A percentile compares a stretch with the other conserved stretches of the same genome.
Conservation (phyloP, 30 jellyfish, hydroid and myxozoan species). For the Pelagia noctiluca region DNA sequence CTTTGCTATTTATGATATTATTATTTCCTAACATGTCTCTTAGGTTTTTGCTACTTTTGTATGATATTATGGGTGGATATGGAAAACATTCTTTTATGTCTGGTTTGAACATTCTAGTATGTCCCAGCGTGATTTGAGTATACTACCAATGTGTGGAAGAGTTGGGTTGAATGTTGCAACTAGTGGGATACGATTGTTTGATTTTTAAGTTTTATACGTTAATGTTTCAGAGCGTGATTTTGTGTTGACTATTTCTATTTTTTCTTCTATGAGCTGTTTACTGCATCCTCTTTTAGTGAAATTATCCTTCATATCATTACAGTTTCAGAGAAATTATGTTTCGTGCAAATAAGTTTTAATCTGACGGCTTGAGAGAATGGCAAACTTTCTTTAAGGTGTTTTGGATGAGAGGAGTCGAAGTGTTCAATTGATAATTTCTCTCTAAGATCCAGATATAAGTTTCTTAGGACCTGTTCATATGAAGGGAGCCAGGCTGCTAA, state of each 20-base stretch:
- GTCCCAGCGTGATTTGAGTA: slow-evolving; percentile 8
- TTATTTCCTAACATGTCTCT: not conserved
- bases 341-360: no score
- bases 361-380: no score
- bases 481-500: no score
- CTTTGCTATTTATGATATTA: not conserved
- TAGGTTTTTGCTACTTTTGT: not conserved
- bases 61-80: not conserved
- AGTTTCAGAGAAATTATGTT: not conserved
- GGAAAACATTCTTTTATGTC: not conserved
- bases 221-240: slow-evolving; percentile 1
- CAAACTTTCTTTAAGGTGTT: no score
- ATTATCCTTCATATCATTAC: not conserved
- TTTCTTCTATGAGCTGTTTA: not conserved
- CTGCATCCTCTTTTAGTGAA: slow-evolving; percentile 3
- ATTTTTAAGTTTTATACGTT: not conserved
- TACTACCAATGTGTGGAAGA: not conserved
- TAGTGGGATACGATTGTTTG: slow-evolving; percentile 16
- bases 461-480: no score
- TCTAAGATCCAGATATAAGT: no score
- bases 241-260: not conserved
- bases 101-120: slow-evolving; percentile 11
- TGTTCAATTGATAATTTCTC: no score
- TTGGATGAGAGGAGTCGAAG: no score
- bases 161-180: slow-evolving; percentile 24